Conservation (phyloP, 2,113 vertebrate species). For the Rhombomys opimus region DNA sequence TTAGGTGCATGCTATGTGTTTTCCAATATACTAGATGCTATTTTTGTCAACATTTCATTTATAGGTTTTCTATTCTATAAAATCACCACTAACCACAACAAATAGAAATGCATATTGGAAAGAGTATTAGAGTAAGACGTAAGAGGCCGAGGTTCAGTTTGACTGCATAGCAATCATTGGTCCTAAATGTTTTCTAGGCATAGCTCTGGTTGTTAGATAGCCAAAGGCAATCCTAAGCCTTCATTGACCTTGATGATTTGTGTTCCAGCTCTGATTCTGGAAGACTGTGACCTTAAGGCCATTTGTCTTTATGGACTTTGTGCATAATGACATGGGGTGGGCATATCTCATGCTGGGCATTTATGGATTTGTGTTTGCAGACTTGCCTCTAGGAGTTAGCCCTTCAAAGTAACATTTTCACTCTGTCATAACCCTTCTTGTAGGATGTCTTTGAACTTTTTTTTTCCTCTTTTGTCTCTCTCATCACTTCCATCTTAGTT, state of each 20-base stretch:
- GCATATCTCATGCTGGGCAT: background rate
- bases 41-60: slow-evolving; percentile 71
- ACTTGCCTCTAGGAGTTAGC: slow-evolving; percentile 9
- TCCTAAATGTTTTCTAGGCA: background rate
- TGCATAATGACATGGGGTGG: background rate
- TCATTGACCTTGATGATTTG: background rate
- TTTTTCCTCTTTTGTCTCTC: slow-evolving; percentile 35
- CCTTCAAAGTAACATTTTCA: slow-evolving; percentile 48
- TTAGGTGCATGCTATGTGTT: slow-evolving; percentile 35
- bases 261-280: background rate
- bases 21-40: slow-evolving; percentile 41
- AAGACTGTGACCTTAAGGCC: background rate
- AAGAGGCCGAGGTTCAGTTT: background rate
- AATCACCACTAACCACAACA: background rate
- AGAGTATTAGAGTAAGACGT: background rate
- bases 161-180: background rate
- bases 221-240: background rate
- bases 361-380: background rate
- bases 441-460: slow-evolving; percentile 17
- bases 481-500: slow-evolving; percentile 42
- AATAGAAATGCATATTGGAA: background rate
- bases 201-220: background rate
- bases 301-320: background rate
- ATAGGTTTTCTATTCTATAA: slow-evolving; percentile 49
- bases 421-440: background rate